Conservation (phyloP, 2,113 vertebrate species). For the Caretta caretta region DNA sequence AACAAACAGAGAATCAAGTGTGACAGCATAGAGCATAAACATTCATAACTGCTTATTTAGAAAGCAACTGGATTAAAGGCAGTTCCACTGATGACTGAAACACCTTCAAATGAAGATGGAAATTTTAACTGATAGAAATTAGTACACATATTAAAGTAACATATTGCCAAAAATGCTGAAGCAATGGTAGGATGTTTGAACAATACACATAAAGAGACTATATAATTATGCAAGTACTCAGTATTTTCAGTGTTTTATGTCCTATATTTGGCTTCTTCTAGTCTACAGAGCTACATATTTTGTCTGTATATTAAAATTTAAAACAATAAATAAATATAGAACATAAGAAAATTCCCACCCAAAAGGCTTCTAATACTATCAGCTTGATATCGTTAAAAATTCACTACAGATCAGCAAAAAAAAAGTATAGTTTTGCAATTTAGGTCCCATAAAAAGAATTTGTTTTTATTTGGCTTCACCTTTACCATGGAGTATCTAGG, state of each 20-base stretch:
- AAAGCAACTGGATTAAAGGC: background rate
- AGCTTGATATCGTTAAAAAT: background rate
- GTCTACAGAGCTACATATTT: background rate
- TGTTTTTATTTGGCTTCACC: background rate
- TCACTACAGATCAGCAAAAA: background rate
- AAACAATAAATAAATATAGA: background rate
- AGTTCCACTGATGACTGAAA: background rate
- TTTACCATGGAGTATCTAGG: background rate
- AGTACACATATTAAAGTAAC: background rate
- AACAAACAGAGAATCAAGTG: constrained; percentile 21
- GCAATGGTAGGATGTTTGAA: constrained; percentile 1
- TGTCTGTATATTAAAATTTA: background rate
- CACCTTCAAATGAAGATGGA: background rate
- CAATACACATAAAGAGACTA: background rate
- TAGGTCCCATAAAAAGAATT: background rate
- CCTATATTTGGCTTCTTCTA: background rate
- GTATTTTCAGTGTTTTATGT: constrained; percentile 19
- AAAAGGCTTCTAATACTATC: background rate
- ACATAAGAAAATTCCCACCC: background rate
- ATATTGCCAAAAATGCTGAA: background rate
- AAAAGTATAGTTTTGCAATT: background rate
- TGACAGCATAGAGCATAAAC: background rate
- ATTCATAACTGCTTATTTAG: constrained; percentile 39
- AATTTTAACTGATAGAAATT: constrained; percentile 26
- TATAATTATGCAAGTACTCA: background rate